phyloP scores from a whole-genome alignment of 2,113 vertebrate species.

The Anser brachyrhynchus region DNA sequence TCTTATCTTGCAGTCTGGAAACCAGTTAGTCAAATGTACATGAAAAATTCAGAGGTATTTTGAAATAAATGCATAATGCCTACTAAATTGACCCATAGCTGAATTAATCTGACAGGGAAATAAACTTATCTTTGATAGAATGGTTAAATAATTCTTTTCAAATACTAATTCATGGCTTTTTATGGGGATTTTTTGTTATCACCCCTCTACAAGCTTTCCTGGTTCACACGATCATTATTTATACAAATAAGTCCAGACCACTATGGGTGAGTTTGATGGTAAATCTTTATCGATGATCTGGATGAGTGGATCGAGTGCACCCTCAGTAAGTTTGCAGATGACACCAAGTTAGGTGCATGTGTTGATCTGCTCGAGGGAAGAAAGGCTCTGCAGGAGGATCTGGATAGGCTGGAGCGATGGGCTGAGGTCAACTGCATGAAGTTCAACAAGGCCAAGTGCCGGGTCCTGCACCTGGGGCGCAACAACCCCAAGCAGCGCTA shows the following conservation, averaged over 20 bases:
- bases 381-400: too few relatives aligned
- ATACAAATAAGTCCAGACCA: background rate
- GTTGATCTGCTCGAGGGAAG: too few relatives aligned
- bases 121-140: background rate
- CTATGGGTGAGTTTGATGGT: background rate
- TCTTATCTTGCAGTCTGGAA: background rate
- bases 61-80: background rate
- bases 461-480: too few relatives aligned
- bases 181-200: accelerated
- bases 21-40: background rate
- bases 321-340: too few relatives aligned
- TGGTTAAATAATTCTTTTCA: background rate
- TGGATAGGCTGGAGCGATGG: too few relatives aligned
- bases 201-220: background rate
- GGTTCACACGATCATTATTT: background rate
- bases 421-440: too few relatives aligned
- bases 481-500: too few relatives aligned
- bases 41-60: background rate
- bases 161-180: background rate
- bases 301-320: too few relatives aligned
- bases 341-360: too few relatives aligned
- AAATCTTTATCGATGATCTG: background rate
- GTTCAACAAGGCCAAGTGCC: too few relatives aligned
- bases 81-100: background rate
- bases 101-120: background rate